Base-by-base conservation (phyloP, 2,113 vertebrate genomes). In the Elachura formosa region DNA sequence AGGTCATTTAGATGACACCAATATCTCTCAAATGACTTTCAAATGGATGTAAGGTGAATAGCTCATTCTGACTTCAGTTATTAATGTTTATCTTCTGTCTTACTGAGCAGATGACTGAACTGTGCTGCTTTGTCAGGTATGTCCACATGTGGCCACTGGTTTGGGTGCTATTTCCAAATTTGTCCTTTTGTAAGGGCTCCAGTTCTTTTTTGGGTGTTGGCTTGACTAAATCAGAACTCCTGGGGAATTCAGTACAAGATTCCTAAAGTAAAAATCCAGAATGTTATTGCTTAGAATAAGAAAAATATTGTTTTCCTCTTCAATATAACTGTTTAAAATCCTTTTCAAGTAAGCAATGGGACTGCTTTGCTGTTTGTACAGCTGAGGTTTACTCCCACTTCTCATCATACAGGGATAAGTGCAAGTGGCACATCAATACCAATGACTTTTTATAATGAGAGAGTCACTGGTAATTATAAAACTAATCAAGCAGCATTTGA, bases 401-500 rank as follows among this genome's bases (percentile, higher is more conserved):
- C 26, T 95, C 21, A 26, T 69, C 84, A 48, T 74, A 87, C 8
- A 41, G 51, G 87, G 31, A 78, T 84, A 96, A 92, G 69, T 96
- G 96, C 92, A 94, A 96, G 67, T 74, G 49, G 61, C 36, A 88
- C 17, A 92, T 96, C 74, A 94, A 93, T 96, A 94, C 29, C 58
- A 95, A 64, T 11, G 45, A 38, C 38, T 92, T 78, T 96, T 91
- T 90, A 77, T 94, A 97, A 97, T 93, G 66, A 96, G 74, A 84
- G 22, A 96, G 40, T 94, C 92, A 95, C 36, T 92, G 82, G 80
- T 90, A 96, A 96, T 97, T 96, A 94, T 76, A 94, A 93, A 94
- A 51, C 59, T 92, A 97, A 97, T 96, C 92, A 95, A 95, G 46
- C 55, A 94, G 9, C 31, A 91, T 91, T 82, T 96, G 66, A 95